phyloP scores from a whole-genome alignment of 2,888 invertebrate species.

The Apoda limacodes region DNA sequence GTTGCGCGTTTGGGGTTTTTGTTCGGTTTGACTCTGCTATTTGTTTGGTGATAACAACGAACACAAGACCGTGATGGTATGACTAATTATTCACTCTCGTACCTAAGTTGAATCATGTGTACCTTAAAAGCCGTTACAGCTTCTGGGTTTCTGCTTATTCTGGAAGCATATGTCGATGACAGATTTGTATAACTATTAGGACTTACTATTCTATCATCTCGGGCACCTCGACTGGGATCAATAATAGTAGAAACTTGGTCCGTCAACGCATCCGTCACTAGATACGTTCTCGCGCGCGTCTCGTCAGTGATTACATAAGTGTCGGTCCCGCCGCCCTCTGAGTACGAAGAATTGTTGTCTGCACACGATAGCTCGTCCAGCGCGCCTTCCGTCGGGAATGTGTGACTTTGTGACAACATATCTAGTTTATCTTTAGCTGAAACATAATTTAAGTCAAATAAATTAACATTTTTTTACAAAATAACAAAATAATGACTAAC shows the following conservation, averaged over 20 bases:
- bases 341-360: slow-evolving; percentile 23
- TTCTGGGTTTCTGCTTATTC: no score
- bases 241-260: slow-evolving; percentile 36
- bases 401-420: slow-evolving; percentile 26
- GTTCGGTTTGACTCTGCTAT: no score
- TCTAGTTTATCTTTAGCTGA: slow-evolving; percentile 43
- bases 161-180: no score
- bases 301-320: slow-evolving; percentile 57
- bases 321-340: slow-evolving; percentile 32
- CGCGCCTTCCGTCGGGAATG: slow-evolving; percentile 22
- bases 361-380: slow-evolving; percentile 28
- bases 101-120: no score
- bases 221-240: slow-evolving; percentile 26
- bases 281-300: slow-evolving; percentile 39
- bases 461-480: not conserved
- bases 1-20: no score
- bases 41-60: no score
- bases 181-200: no score
- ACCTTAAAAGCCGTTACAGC: no score
- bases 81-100: no score
- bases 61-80: no score
- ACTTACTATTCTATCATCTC: no score
- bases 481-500: not conserved
- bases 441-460: not conserved
- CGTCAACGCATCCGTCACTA: slow-evolving; percentile 42